Conservation (phyloP, 2,888 invertebrate genomes). For the Holacanthella duospinosa region DNA sequence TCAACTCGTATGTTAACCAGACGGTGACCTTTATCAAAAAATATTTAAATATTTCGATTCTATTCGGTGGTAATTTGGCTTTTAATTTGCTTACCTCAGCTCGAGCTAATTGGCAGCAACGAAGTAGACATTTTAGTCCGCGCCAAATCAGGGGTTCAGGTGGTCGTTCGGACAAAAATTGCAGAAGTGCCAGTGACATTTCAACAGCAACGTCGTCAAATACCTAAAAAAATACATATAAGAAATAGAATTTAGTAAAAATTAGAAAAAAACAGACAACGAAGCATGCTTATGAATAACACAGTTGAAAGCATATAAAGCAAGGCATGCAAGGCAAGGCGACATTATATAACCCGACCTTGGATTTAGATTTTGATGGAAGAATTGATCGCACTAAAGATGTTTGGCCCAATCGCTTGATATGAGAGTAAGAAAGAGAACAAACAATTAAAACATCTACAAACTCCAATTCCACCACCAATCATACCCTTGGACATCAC, state of each 20-base stretch:
- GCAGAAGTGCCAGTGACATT: slow-evolving; percentile 78
- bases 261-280: background rate
- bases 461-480: slow-evolving; percentile 3
- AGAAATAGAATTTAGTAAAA: background rate
- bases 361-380: slow-evolving; percentile 36
- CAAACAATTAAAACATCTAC: slow-evolving; percentile 12
- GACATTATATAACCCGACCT: slow-evolving; percentile 19
- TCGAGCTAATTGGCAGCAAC: slow-evolving; percentile 62
- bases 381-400: slow-evolving; percentile 30
- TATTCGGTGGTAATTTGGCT: no score
- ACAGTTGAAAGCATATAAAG: background rate
- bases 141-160: slow-evolving; percentile 55
- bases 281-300: background rate
- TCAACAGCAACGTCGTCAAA: slow-evolving; percentile 90
- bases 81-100: slow-evolving; percentile 44
- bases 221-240: slow-evolving; percentile 54
- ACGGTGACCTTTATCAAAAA: background rate
- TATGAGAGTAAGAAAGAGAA: background rate
- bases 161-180: slow-evolving; percentile 66
- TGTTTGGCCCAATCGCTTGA: slow-evolving; percentile 34
- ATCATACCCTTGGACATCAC: no score
- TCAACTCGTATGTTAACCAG: background rate
- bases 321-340: background rate
- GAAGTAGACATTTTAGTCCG: slow-evolving; percentile 63
- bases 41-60: background rate